Percentiles rank a stretch among this genome's conserved stretches.
phyloP scores from a whole-genome alignment of 2,797 vertebrate genomes.

The Philypnodon macrostomus region DNA sequence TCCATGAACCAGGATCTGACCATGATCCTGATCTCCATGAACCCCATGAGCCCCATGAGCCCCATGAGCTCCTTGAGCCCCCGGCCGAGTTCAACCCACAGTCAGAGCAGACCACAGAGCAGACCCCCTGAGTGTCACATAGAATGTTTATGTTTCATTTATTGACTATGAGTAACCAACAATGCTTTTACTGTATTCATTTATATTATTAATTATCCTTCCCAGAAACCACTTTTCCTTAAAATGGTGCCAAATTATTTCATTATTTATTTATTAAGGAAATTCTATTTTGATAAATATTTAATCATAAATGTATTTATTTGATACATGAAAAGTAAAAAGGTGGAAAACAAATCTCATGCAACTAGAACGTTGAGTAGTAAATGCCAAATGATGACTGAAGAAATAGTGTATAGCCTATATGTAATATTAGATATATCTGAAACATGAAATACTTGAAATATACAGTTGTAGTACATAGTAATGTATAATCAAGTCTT shows the following conservation, averaged over 20 bases:
- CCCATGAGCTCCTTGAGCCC: slow-evolving; percentile 30
- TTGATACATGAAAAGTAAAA: too few species aligned
- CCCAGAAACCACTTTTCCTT: not conserved
- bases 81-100: slow-evolving; percentile 18
- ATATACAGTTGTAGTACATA: too few species aligned
- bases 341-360: too few species aligned
- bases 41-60: slow-evolving; percentile 32
- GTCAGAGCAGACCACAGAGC: slow-evolving; percentile 24
- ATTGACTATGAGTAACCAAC: slow-evolving; percentile 44
- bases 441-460: too few species aligned
- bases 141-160: slow-evolving; percentile 20
- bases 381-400: too few species aligned
- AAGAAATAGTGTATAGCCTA: slow-evolving; percentile 1
- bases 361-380: too few species aligned
- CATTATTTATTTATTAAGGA: not conserved
- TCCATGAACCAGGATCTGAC: slow-evolving; percentile 22
- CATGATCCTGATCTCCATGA: slow-evolving; percentile 13
- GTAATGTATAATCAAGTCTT: not conserved
- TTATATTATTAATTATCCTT: not conserved
- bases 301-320: too few species aligned
- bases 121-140: slow-evolving; percentile 47
- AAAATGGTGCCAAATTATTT: slow-evolving; percentile 19
- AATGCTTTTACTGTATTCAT: slow-evolving; percentile 11
- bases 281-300: too few species aligned
- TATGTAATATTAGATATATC: not conserved